These are phyloP conservation scores for Araneus ventricosus DNA, from an alignment of 1,140 invertebrate genomes.

Conservation along the genomic window DNA sequence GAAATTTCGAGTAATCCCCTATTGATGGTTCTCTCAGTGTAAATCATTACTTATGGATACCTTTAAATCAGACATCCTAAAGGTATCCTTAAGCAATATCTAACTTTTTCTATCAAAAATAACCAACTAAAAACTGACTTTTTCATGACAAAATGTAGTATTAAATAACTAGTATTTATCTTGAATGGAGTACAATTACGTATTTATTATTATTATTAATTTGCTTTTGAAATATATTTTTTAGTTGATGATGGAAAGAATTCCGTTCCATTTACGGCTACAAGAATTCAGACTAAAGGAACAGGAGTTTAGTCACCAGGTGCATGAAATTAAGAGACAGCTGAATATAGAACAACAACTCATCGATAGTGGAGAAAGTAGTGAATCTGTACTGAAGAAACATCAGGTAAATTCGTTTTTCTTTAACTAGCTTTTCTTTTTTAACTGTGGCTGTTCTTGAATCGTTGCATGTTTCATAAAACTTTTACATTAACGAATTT, in stretches of 20 bases:
- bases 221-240: neutral
- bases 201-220: neutral
- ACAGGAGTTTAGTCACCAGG: constrained; percentile 89
- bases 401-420: constrained; percentile 81
- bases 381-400: constrained; percentile 87
- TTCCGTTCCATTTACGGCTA: constrained; percentile 91
- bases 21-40: too few species aligned
- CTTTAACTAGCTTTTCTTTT: neutral
- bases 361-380: constrained; percentile 91
- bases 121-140: too few species aligned
- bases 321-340: constrained; percentile 94
- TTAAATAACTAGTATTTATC: neutral
- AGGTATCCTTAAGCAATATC: too few species aligned
- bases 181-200: neutral
- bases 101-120: too few species aligned
- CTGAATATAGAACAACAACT: constrained; percentile 91
- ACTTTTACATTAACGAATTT: neutral
- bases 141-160: too few species aligned
- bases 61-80: too few species aligned
- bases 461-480: neutral
- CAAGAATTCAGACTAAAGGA: constrained; percentile 94
- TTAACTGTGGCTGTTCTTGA: too few species aligned
- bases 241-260: constrained; percentile 86
- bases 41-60: too few species aligned
- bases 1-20: too few species aligned